These are phyloP conservation scores for Chrysomallon squamiferum DNA, from an alignment of 1,140 invertebrate species.

Conservation along the genomic window DNA sequence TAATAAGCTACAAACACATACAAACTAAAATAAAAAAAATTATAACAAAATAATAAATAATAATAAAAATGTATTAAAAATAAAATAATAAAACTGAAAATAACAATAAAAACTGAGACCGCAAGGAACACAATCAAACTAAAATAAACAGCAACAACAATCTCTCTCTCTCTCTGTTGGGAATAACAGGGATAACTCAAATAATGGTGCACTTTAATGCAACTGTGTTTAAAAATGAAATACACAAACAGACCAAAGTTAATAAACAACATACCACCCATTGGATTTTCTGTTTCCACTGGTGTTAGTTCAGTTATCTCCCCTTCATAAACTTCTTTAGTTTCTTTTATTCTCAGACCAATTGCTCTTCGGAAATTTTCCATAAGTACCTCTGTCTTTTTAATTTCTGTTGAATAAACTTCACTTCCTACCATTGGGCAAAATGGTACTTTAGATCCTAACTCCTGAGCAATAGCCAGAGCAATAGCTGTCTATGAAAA, in stretches of 20 bases:
- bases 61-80: too few relatives aligned
- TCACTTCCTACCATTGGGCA: constrained; percentile 99
- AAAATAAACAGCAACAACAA: too few relatives aligned
- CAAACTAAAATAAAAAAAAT: too few relatives aligned
- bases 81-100: too few relatives aligned
- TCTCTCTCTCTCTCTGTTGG: too few relatives aligned
- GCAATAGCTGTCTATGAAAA: constrained; percentile 86
- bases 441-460: constrained; percentile 98
- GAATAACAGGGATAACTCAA: too few relatives aligned
- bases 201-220: too few relatives aligned
- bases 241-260: not conserved
- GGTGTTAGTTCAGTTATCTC: constrained; percentile 98
- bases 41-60: too few relatives aligned
- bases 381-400: constrained; percentile 99
- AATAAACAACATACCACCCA: constrained; percentile 74
- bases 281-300: constrained; percentile 95
- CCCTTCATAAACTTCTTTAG: constrained; percentile 99
- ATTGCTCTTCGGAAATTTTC: constrained; percentile 99
- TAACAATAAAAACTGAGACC: too few relatives aligned
- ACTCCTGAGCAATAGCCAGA: constrained; percentile 95
- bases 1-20: not conserved
- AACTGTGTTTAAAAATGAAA: too few relatives aligned
- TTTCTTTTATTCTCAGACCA: constrained; percentile 82
- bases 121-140: too few relatives aligned
- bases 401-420: constrained; percentile 99